Evolutionary conservation across 2,113 vertebrate species (phyloP), one percentile per base, ranked within the genome.

Genomic region (Solea senegalensis): DNA sequence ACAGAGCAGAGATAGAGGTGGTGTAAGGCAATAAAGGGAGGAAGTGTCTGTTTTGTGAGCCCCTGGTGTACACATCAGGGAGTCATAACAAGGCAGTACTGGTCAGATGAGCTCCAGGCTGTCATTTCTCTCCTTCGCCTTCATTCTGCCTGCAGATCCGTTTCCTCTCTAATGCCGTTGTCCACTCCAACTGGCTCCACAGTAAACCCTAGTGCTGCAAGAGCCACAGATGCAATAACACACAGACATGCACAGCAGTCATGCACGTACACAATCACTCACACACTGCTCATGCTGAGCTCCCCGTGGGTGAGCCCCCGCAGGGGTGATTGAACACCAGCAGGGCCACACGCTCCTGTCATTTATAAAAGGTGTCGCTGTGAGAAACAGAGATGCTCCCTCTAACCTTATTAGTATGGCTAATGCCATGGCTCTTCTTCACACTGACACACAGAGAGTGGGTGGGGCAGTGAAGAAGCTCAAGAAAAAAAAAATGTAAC

Each of bases 361-460:
- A 83, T 90, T 89, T 89, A 89, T 89, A 90, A 86, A 21, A 82
- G 79, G 86, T 89, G 89, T 91, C 85, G 82, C 76, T 73, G 57
- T 66, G 43, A 78, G 86, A 83, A 84, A 86, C 77, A 91, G 76
- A 89, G 89, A 93, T 81, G 86, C 88, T 86, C 78, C 77, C 62
- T 86, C 82, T 80, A 86, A 86, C 74, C 84, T 84, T 87, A 93
- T 91, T 86, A 88, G 87, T 86, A 84, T 83, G 86, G 80, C 69
- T 21, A 59, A 71, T 69, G 84, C 75, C 67, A 78, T 71, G 81
- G 73, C 69, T 74, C 50, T 67, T 61, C 54, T 55, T 69, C 72
- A 77, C 77, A 74, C 54, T 78, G 84, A 87, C 81, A 87, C 69
- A 66, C 52, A 51, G 66, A 52, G 70, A 76, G 65, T 27, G 51